Evolutionary conservation across 1,140 invertebrate species (phyloP).

Genomic region (Chironomus striatipennis): DNA sequence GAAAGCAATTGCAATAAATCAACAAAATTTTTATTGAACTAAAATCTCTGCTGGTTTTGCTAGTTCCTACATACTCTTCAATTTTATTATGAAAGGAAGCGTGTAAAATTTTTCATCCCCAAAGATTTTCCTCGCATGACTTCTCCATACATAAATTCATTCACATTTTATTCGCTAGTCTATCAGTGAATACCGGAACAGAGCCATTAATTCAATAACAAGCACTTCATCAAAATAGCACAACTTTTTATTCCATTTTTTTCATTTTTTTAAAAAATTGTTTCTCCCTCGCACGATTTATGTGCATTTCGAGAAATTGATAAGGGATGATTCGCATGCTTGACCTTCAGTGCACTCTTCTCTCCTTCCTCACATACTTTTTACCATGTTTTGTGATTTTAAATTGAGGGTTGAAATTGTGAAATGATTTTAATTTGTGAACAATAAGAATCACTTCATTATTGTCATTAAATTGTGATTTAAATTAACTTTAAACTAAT

Average conservation of each 20-base stretch:
- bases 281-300: too few species aligned
- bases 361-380: not conserved
- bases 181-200: not conserved
- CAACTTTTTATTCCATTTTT: not conserved
- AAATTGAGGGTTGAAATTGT: not conserved
- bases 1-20: not conserved
- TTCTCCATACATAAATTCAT: not conserved
- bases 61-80: not conserved
- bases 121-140: not conserved
- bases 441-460: too few species aligned
- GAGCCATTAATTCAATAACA: slow-evolving; percentile 9
- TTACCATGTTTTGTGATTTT: not conserved
- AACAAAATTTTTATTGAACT: not conserved
- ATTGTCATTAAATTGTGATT: too few species aligned
- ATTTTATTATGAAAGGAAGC: not conserved
- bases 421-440: not conserved
- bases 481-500: too few species aligned
- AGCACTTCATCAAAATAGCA: not conserved
- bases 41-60: too few species aligned
- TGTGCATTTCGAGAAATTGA: not conserved
- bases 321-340: slow-evolving; percentile 6
- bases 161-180: not conserved
- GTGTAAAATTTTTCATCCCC: not conserved
- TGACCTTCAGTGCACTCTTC: not conserved
- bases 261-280: too few species aligned